A percentile compares a stretch with the other conserved stretches of the same genome.
phyloP scores from a whole-genome alignment of 2,113 vertebrate genomes.

The Boulengerochromis microlepis region DNA sequence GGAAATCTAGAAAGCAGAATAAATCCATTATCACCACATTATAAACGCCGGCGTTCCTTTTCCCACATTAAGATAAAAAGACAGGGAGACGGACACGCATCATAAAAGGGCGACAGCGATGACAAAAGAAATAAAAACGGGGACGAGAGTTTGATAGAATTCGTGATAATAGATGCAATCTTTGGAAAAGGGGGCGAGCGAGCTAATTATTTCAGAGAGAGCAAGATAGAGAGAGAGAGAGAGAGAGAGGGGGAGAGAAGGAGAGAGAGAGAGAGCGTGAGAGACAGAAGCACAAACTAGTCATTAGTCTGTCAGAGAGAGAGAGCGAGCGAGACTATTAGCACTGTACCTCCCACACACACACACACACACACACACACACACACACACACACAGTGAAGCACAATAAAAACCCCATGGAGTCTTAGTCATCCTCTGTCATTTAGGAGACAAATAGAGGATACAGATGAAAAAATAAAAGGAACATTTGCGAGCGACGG shows the following conservation, averaged over 20 bases:
- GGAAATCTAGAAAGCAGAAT: background rate
- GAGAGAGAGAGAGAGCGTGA: background rate
- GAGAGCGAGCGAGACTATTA: constrained; percentile 33
- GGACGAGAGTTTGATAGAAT: constrained; percentile 14
- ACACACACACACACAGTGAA: background rate
- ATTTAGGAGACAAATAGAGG: constrained; percentile 39
- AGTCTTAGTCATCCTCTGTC: constrained; percentile 40
- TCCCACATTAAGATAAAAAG: background rate
- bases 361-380: background rate
- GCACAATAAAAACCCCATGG: constrained; percentile 3
- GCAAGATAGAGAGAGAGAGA: background rate
- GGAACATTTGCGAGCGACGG: constrained; percentile 11
- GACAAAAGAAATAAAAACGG: constrained; percentile 27
- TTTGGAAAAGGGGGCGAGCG: background rate
- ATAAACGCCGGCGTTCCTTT: background rate
- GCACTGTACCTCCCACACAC: constrained; percentile 16
- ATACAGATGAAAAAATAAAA: constrained; percentile 14
- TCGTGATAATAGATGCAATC: constrained; percentile 37
- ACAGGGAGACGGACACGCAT: background rate
- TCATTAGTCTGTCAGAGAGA: constrained; percentile 67
- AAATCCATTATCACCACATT: background rate
- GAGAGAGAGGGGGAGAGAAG: background rate
- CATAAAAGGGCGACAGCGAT: background rate
- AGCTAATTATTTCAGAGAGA: constrained; percentile 44
- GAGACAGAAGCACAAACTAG: constrained; percentile 39